Evolutionary conservation across 1,140 invertebrate species (phyloP), one percentile per base, ranked within the genome.

Genomic region (Tenebrio molitor): DNA sequence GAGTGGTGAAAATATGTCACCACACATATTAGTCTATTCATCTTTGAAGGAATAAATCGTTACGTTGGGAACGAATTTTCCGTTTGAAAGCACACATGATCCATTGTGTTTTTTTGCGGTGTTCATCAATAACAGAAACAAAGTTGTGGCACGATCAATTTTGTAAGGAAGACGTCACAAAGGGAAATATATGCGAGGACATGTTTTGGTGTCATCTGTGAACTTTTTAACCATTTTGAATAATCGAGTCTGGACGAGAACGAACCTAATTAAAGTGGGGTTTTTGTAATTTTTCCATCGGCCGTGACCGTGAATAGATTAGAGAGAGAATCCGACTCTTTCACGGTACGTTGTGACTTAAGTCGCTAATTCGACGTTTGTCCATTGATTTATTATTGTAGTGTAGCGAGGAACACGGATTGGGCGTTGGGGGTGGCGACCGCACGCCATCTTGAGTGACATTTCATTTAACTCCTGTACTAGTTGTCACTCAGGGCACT

Each of bases 391-490:
- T 82, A 82, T 82, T 81, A 78, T 78, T 77, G 68, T 69, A 72
- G 68, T 79, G 76, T 79, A 79, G 77, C 73, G 76, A 78, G 76
- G 68, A 77, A 82, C 81, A 82, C 79, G 79, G 68, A 80, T 77
- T 79, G 79, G 80, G 80, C 81, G 78, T 79, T 65, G 68, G 75
- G 74, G 50, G 41, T 62, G 74, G 75, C 75, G 69, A 77, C 75
- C 73, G 71, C 73, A 74, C 70, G 74, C 79, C 76, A 78, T 79
- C 80, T 79, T 82, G 81, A 82, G 75, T 81, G 81, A 82, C 81
- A 76, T 82, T 82, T 82, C 81, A 82, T 82, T 82, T 82, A 82
- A 82, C 78, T 82, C 78, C 77, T 78, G 72, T 74, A 73, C 74
- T 70, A 75, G 71, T 78, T 81, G 81, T 81, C 81, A 81, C 77